These are phyloP conservation scores for Ennomos quercinarius DNA, from an alignment of 2,888 invertebrate genomes.

Conservation along the genomic window DNA sequence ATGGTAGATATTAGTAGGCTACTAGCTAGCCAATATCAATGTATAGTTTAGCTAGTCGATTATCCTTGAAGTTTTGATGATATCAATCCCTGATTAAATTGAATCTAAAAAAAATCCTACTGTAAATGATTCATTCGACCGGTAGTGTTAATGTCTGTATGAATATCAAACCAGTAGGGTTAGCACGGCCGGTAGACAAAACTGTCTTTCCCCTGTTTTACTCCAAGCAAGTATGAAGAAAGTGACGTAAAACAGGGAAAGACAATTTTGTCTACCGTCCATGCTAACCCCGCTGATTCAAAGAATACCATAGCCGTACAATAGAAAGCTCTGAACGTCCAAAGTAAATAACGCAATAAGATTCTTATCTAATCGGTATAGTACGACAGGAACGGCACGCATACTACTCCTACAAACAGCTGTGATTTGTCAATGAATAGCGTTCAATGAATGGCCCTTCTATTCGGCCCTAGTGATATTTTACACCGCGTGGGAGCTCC, in stretches of 20 bases:
- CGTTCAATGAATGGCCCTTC: constrained; percentile 58
- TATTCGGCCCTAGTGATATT: constrained; percentile 48
- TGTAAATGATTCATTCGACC: background rate
- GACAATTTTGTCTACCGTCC: too few species aligned
- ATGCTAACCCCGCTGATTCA: too few species aligned
- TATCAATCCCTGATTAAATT: too few species aligned
- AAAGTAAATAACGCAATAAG: constrained; percentile 40
- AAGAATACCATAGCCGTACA: constrained; percentile 11
- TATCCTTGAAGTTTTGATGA: too few species aligned
- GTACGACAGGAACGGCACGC: constrained; percentile 37
- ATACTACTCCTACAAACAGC: constrained; percentile 47
- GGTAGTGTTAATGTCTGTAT: background rate
- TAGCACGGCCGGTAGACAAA: too few species aligned
- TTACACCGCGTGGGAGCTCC: constrained; percentile 47
- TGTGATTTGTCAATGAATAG: constrained; percentile 60
- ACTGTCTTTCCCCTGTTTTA: too few species aligned
- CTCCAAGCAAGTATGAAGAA: too few species aligned
- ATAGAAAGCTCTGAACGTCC: constrained; percentile 27
- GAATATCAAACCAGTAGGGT: constrained; percentile 6
- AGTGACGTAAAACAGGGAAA: too few species aligned
- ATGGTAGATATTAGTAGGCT: too few species aligned
- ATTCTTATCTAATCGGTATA: constrained; percentile 44
- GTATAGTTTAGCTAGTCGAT: too few species aligned
- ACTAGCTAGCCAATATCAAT: too few species aligned
- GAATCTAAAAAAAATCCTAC: too few species aligned